Evolutionary conservation across 1,140 invertebrate genomes (phyloP), one percentile per base, ranked within the genome.

Genomic region (Papilio dardanus): DNA sequence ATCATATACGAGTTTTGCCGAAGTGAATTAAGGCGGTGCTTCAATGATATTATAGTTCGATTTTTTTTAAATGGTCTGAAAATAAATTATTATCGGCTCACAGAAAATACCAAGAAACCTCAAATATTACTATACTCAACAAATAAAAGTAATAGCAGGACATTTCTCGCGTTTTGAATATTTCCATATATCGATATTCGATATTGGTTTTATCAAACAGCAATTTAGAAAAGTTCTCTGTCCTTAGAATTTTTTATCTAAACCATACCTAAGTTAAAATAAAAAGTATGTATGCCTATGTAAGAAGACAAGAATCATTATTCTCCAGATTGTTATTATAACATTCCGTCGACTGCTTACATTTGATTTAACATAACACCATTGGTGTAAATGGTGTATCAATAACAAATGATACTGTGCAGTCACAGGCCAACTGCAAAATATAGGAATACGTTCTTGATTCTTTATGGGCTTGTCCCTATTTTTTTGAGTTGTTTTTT

Each of bases 1-100:
- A 62, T 28, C 3, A 28, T 28, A 30, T 28, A 62, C 54, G 54
- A 62, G 54, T 62, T 62, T 62, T 28, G 54, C 54, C 54, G 54
- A 62, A 30, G 24, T 62, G 10, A 62, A 62, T 62, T 30, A 62
- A 28, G 21, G 54, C 14, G 24, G 1, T 14, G 21, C 14, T 62
- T 28, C 54, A 62, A 21, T 30, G 24, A 28, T 28, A 12, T 24
- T n/a, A n/a, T n/a, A n/a, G n/a, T n/a, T 54, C 19, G 8, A 54
- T 12, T 54, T 10, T 46, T 46, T 6, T 46, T 37, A 14, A 46
- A n/a, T 46, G 8, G 35, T 10, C 12, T 37, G 12, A n/a, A 46
- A n/a, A 7, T 5, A 46, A 46, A 46, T n/a, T 46, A 1, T 19
- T n/a, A 46, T 46, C 16, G 7, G n/a, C 6, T 16, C 1, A 12